These are phyloP conservation scores for Cotesia congregata DNA, from an alignment of 2,888 invertebrate genomes.

Conservation along the genomic window DNA sequence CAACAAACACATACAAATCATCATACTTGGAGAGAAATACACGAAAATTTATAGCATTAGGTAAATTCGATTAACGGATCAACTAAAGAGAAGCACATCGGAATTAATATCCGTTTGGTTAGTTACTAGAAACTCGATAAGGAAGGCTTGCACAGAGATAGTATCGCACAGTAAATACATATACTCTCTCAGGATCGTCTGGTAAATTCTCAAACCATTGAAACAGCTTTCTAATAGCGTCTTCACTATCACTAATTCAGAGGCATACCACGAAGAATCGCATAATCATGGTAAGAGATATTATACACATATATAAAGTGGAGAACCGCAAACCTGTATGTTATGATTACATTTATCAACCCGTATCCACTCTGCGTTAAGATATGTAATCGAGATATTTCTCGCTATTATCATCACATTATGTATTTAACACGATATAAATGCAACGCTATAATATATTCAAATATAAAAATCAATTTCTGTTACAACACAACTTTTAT, in stretches of 20 bases:
- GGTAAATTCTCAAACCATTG: neutral
- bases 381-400: neutral
- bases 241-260: conserved; percentile 10
- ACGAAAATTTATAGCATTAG: conserved; percentile 41
- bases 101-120: conserved; percentile 65
- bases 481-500: neutral
- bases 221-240: conserved; percentile 16
- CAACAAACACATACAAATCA: conserved; percentile 6
- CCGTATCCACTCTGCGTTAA: neutral
- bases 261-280: neutral
- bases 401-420: neutral
- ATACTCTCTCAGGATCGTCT: neutral
- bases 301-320: conserved; percentile 5
- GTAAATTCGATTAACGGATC: conserved; percentile 62
- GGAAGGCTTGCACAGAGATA: conserved; percentile 13
- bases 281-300: conserved; percentile 45
- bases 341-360: neutral
- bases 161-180: neutral
- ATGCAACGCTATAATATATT: neutral
- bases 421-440: neutral
- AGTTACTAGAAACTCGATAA: conserved; percentile 58
- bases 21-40: conserved; percentile 15
- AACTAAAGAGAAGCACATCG: conserved; percentile 57
- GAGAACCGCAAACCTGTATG: neutral
- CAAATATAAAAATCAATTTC: neutral